Conservation (phyloP, 2,113 vertebrate species). For the rabbit (Oryctolagus cuniculus) region mOryCun1.1 NC_091438.1:108082501-108083000, state of each 20-base stretch:
- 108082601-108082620: slow-evolving; percentile 94
- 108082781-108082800: slow-evolving; percentile 36
- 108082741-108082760: slow-evolving; percentile 85
- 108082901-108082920: slow-evolving; percentile 61
- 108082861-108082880: neutral
- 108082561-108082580: slow-evolving; percentile 97
- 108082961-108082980: neutral
- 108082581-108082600: slow-evolving; percentile 96
- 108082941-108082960: neutral
- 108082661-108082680: slow-evolving; percentile 97
- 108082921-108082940: neutral
- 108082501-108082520: slow-evolving; percentile 62
- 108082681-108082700: slow-evolving; percentile 98
- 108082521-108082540: slow-evolving; percentile 93
- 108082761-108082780: neutral
- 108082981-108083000: neutral
- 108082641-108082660: slow-evolving; percentile 99
- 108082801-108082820: slow-evolving; percentile 65
- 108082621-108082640: slow-evolving; percentile 94
- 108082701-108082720: slow-evolving; percentile 96
- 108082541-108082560: slow-evolving; percentile 94
- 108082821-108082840: slow-evolving; percentile 50
- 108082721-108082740: slow-evolving; percentile 95
- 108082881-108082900: neutral
- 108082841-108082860: slow-evolving; percentile 55